A percentile compares a stretch with the other conserved stretches of the same genome.
Evolutionary conservation across 2,888 invertebrate species (phyloP).

Genomic region (Nephrotoma guestfalica): DNA sequence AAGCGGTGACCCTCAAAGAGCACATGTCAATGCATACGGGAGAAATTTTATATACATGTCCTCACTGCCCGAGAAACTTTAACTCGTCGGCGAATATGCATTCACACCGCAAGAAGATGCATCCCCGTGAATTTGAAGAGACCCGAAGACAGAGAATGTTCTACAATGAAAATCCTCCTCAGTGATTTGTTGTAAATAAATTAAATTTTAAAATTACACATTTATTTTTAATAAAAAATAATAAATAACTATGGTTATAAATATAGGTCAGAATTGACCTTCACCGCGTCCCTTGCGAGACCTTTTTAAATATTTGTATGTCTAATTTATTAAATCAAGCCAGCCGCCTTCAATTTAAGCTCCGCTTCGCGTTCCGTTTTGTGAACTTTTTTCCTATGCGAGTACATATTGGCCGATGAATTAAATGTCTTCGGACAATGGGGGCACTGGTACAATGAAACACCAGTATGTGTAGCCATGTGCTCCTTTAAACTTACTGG

Average conservation of each 20-base stretch:
- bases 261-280: not conserved
- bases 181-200: not conserved
- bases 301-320: not conserved
- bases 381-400: conserved; percentile 29
- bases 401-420: conserved; percentile 31
- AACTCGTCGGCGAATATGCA: conserved; percentile 32
- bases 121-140: conserved; percentile 27
- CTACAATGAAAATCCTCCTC: not conserved
- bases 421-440: conserved; percentile 31
- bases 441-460: conserved; percentile 28
- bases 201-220: not conserved
- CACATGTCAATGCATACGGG: conserved; percentile 32
- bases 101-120: conserved; percentile 28
- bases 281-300: not conserved
- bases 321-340: not conserved
- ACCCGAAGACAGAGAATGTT: not conserved
- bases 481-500: conserved; percentile 20
- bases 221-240: not conserved
- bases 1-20: conserved; percentile 18
- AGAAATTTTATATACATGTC: conserved; percentile 29
- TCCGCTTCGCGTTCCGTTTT: conserved; percentile 25
- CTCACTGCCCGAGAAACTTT: conserved; percentile 29
- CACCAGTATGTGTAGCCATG: conserved; percentile 30
- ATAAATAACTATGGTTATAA: not conserved
- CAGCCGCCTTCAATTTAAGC: not conserved